Conservation (phyloP, 2,797 vertebrate genomes). For the Premnoplex brunnescens region DNA sequence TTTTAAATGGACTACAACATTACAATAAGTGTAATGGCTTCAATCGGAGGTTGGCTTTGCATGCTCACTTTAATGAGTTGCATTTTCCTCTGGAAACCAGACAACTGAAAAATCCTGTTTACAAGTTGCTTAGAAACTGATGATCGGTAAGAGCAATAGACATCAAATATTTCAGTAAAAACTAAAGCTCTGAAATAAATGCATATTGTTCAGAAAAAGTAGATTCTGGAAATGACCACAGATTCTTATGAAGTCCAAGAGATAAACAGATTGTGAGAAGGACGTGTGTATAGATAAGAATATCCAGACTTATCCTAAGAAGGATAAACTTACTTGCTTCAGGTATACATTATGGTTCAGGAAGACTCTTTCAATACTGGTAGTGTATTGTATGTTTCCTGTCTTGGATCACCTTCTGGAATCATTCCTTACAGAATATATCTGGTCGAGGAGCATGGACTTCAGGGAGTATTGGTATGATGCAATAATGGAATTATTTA, state of each 20-base stretch:
- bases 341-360: neutral
- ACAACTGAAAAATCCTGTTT: neutral
- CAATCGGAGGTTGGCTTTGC: neutral
- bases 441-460: neutral
- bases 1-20: neutral
- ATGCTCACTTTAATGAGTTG: neutral
- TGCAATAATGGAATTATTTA: neutral
- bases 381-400: neutral
- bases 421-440: neutral
- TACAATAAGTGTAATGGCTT: neutral
- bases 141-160: neutral
- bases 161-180: neutral
- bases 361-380: neutral
- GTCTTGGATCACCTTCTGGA: neutral
- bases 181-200: neutral
- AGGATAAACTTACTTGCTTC: neutral
- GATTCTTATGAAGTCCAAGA: neutral
- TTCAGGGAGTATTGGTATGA: neutral
- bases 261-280: neutral
- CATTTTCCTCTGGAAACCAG: neutral
- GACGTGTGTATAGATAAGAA: neutral
- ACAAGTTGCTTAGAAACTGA: neutral
- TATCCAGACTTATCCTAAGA: slow-evolving; percentile 4
- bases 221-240: neutral
- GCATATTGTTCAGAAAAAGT: neutral